These are phyloP conservation scores for Scopus umbretta DNA, from an alignment of 2,113 vertebrate genomes.

Conservation along the genomic window DNA sequence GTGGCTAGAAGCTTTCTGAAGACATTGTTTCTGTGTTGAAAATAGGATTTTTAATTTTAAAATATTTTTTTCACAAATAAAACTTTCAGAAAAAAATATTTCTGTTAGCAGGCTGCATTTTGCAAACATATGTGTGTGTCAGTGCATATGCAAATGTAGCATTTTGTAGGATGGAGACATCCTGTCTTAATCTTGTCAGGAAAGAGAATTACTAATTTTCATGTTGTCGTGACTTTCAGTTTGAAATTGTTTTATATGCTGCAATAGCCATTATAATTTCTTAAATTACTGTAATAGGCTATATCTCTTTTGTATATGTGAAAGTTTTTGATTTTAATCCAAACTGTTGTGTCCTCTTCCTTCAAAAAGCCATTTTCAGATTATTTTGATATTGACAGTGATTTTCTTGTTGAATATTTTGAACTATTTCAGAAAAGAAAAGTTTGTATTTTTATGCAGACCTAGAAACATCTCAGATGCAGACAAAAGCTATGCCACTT, in stretches of 20 bases:
- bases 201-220: background rate
- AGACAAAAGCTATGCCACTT: background rate
- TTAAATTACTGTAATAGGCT: background rate
- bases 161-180: constrained; percentile 30
- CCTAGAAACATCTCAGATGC: background rate
- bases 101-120: background rate
- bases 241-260: background rate
- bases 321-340: background rate
- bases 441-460: background rate
- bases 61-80: background rate
- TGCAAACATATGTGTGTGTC: constrained; percentile 20
- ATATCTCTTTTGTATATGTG: background rate
- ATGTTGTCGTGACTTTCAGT: background rate
- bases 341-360: background rate
- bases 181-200: background rate
- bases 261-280: background rate
- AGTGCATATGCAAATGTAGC: constrained; percentile 42
- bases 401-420: background rate
- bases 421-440: background rate
- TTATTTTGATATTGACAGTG: background rate
- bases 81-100: background rate
- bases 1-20: background rate
- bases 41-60: background rate
- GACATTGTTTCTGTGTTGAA: background rate
- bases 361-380: accelerated